Percentiles rank a stretch among this genome's conserved stretches.
phyloP scores from a whole-genome alignment of 2,888 invertebrate genomes.

The Pachycephus smyrnensis region DNA sequence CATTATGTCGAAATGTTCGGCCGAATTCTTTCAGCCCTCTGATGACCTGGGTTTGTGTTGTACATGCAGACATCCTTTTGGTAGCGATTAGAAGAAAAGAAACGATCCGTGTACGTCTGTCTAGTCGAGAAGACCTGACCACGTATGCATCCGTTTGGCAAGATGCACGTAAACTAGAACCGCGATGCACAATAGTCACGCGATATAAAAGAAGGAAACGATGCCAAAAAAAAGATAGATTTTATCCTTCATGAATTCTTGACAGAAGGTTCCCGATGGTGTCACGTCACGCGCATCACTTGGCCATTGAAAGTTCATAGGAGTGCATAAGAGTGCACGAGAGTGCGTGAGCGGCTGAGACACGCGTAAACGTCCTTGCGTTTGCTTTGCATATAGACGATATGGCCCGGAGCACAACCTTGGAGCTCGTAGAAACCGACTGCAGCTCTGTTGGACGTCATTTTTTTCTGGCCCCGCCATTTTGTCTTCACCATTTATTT shows the following conservation, averaged over 20 bases:
- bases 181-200: not conserved
- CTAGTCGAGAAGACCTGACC: no score
- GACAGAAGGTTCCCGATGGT: not conserved
- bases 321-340: not conserved
- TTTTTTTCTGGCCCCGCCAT: not conserved
- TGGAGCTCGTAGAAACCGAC: slow-evolving; percentile 26
- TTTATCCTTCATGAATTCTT: not conserved
- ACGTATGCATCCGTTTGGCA: no score
- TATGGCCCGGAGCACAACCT: slow-evolving; percentile 50
- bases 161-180: not conserved
- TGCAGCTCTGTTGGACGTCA: not conserved
- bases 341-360: slow-evolving; percentile 27
- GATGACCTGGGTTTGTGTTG: not conserved
- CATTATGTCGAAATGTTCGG: not conserved
- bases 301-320: not conserved
- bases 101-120: not conserved
- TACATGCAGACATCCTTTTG: not conserved
- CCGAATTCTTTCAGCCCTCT: not conserved
- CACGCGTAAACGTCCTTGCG: slow-evolving; percentile 53
- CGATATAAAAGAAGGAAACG: not conserved
- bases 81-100: not conserved
- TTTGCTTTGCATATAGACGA: slow-evolving; percentile 55
- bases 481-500: not conserved
- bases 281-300: not conserved
- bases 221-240: not conserved